Evolutionary conservation across 2,888 invertebrate species (phyloP), one percentile per base, ranked within the genome.

Genomic region (Itoplectis maculator): DNA sequence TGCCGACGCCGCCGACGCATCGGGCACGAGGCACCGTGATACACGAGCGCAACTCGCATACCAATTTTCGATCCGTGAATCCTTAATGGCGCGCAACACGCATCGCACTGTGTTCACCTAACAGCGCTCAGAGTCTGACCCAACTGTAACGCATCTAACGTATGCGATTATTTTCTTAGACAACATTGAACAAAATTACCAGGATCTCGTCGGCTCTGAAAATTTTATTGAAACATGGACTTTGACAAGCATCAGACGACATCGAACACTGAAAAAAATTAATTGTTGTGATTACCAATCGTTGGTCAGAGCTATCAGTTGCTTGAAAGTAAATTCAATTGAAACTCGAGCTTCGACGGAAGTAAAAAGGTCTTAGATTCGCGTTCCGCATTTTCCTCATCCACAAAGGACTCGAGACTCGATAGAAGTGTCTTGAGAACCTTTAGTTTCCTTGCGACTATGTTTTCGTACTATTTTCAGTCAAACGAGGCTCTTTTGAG

Each of bases 41-140:
- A 66, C 66, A 82, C 72, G 69, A 59, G 66, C 83, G 85, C 84
- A 86, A 81, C 73, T 63, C 81, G 87, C 87, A 79, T 88, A 85
- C 86, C 83, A 88, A 88, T 86, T 29, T 29, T 80, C 82, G 66
- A 84, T 65, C 77, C 82, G 79, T 82, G 87, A 88, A 89, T 88
- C 69, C 85, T 79, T 85, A 86, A 87, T 85, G 85, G 72, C 68
- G 75, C 68, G 75, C 69, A 65, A 47, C 54, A 79, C 49, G 47
- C 63, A 61, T 54, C 35, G 65, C 59, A 45, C 37, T 61, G 3
- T 29, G 3, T 29, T 29, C 5, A 45, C 69, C 42, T 59, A 72
- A 75, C 75, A 65, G 59, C 61, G 63, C 35, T 40, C 29, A 5
- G n/a, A n/a, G n/a, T n/a, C 29, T 29, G 29, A 40, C 18, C 37